Conservation (phyloP, 2,797 vertebrate species). For the Eupleurogrammus muticus region DNA sequence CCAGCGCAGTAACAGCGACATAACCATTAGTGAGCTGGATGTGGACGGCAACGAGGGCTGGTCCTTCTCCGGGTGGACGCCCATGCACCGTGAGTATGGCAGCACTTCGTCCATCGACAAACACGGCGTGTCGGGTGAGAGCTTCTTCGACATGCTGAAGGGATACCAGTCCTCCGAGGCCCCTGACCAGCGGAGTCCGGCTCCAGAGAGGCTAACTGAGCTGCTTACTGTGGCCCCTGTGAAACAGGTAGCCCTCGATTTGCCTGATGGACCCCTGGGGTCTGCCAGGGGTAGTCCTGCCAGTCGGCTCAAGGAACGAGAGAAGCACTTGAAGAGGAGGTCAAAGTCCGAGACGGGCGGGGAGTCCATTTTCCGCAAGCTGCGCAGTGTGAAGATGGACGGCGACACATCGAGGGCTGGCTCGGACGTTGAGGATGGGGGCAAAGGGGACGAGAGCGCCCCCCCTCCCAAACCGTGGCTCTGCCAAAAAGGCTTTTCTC, state of each 20-base stretch:
- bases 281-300: slow-evolving; percentile 90
- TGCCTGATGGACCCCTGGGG: slow-evolving; percentile 90
- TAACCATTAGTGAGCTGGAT: slow-evolving; percentile 97
- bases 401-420: slow-evolving; percentile 89
- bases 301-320: slow-evolving; percentile 94
- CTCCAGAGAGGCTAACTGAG: slow-evolving; percentile 90
- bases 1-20: slow-evolving; percentile 98
- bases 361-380: slow-evolving; percentile 97
- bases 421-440: slow-evolving; percentile 93
- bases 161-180: slow-evolving; percentile 91
- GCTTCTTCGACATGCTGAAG: slow-evolving; percentile 97
- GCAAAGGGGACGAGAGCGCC: slow-evolving; percentile 88
- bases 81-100: slow-evolving; percentile 97
- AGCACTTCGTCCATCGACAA: slow-evolving; percentile 99
- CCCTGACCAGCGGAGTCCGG: slow-evolving; percentile 90
- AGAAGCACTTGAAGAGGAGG: slow-evolving; percentile 97
- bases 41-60: slow-evolving; percentile 95
- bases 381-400: slow-evolving; percentile 94
- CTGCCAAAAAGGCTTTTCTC: slow-evolving; percentile 96
- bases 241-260: slow-evolving; percentile 93
- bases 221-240: slow-evolving; percentile 90
- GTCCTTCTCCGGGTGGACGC: slow-evolving; percentile 95
- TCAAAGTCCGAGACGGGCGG: slow-evolving; percentile 98
- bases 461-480: slow-evolving; percentile 90
- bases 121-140: slow-evolving; percentile 95